A percentile compares a stretch with the other conserved stretches of the same genome.
Conservation (phyloP, 2,888 invertebrate genomes). For the Agelastica alni region DNA sequence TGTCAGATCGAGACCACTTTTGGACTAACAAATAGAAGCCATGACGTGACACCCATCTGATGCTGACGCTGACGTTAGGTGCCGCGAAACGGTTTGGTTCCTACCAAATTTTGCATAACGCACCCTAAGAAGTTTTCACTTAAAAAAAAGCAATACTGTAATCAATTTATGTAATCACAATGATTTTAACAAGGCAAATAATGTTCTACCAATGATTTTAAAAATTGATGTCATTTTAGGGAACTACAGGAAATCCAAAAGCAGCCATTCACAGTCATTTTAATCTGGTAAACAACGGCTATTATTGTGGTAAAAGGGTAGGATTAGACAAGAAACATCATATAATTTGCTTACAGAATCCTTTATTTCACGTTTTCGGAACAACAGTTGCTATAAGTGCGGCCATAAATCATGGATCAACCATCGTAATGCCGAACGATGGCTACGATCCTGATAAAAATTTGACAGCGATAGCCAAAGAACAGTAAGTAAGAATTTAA, state of each 20-base stretch:
- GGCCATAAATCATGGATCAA: slow-evolving; percentile 64
- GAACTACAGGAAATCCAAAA: slow-evolving; percentile 70
- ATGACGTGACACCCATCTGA: no score
- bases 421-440: slow-evolving; percentile 64
- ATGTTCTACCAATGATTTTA: no score
- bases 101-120: no score
- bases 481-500: slow-evolving; percentile 61
- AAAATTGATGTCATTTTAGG: no score
- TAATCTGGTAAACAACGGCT: slow-evolving; percentile 76
- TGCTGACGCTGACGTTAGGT: no score
- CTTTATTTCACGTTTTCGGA: slow-evolving; percentile 84
- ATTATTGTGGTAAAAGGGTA: slow-evolving; percentile 63
- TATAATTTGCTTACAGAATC: slow-evolving; percentile 69
- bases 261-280: slow-evolving; percentile 74
- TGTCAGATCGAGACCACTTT: no score
- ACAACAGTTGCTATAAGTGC: slow-evolving; percentile 66
- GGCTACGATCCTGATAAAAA: slow-evolving; percentile 66
- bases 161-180: no score
- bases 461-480: slow-evolving; percentile 66
- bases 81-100: no score
- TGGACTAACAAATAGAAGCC: no score
- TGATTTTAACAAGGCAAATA: no score
- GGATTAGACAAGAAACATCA: slow-evolving; percentile 57
- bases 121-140: no score
- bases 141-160: no score